Base-by-base conservation (phyloP, 2,113 vertebrate species). In the Loxodonta africana region DNA sequence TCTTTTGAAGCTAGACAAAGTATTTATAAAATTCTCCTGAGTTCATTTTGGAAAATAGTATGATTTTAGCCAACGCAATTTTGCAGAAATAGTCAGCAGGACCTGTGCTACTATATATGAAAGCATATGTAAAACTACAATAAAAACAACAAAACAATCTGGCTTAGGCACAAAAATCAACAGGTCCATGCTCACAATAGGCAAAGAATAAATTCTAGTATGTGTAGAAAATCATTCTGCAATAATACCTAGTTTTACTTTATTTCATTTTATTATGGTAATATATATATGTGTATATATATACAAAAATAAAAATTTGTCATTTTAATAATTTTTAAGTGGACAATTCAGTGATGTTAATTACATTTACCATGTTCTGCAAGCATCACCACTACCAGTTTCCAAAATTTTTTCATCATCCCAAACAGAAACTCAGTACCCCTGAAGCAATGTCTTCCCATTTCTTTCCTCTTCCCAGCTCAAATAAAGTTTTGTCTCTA, bases 11-110 rank as follows among this genome's bases (percentile, higher is more conserved):
- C 53, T 81, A 90, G 15, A 80, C 20, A 73, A 44, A 53, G 37
- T 80, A 73, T 65, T 82, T 87, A 82, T 63, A 63, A 81, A 78
- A 96, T 63, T 85, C 10, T 83, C 48, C 10, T 91, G 9, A 86
- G 8, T 96, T 87, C 46, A 86, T 60, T 82, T 91, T 41, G 44
- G 44, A 91, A 81, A 80, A 76, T 77, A 76, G 69, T 46, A 21
- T 30, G 21, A 76, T 33, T n/a, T 4, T 62, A 90, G 46, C 12
- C 92, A 91, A 15, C 37, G 65, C 26, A 87, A 67, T 28, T 94
- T 87, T 76, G 37, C 60, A 82, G 93, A 93, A 83, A n/a, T 82
- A 84, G n/a, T 60, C 41, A 90, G 25, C 4, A 86, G 37, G 12
- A 33, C 6, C 85, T 65, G 57, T 8, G 62, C 6, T 60, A 26